Conservation (phyloP, 2,113 vertebrate species). For the Bothrops jararaca region DNA sequence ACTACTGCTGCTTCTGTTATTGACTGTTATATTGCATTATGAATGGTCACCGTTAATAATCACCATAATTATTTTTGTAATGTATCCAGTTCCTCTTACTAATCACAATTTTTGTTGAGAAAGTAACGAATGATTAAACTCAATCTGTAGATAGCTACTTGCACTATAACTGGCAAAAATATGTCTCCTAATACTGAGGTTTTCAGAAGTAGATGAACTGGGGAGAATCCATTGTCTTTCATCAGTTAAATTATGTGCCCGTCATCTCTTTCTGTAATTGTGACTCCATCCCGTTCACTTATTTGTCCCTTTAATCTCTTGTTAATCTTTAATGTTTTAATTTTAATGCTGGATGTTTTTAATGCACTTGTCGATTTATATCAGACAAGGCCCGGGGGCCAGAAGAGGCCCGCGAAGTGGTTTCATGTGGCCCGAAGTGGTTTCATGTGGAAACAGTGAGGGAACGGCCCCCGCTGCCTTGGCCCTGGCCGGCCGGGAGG, state of each 20-base stretch:
- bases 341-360: neutral
- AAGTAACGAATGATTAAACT: neutral
- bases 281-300: neutral
- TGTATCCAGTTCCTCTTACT: neutral
- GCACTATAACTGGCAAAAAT: neutral
- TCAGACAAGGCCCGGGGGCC: too few species aligned
- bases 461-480: too few species aligned
- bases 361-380: neutral
- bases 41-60: neutral
- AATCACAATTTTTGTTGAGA: neutral
- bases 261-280: neutral
- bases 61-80: neutral
- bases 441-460: too few species aligned
- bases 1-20: neutral
- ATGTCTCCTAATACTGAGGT: too few species aligned
- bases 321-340: neutral
- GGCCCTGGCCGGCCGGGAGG: too few species aligned
- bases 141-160: neutral
- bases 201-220: neutral
- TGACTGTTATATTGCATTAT: neutral
- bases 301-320: neutral
- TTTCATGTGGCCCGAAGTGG: too few species aligned
- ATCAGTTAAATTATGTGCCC: neutral
- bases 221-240: neutral
- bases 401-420: too few species aligned